Percentiles rank a stretch among this genome's conserved stretches.
Evolutionary conservation across 2,113 vertebrate species (phyloP).

Genomic region (Stomatorhinus ivindoensis): DNA sequence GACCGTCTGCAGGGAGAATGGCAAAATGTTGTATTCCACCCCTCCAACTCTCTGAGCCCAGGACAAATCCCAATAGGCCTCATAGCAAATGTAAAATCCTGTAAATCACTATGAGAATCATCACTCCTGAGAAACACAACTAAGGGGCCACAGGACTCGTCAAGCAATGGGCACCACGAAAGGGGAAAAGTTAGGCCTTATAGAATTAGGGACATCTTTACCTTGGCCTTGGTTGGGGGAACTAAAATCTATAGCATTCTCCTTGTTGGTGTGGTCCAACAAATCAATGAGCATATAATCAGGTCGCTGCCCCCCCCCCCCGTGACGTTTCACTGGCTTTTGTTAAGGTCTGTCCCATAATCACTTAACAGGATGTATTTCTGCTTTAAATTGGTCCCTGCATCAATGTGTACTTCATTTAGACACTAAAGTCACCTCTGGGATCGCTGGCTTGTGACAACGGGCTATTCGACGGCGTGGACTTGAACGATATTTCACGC

Average conservation of each 20-base stretch:
- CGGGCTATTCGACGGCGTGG: neutral
- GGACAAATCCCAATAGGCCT: neutral
- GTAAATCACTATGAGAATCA: neutral
- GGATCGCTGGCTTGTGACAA: neutral
- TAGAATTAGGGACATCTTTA: neutral
- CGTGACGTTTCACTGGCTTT: slow-evolving; percentile 25
- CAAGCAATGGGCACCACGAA: neutral
- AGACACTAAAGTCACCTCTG: neutral
- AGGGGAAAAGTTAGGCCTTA: slow-evolving; percentile 1
- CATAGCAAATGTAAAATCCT: neutral
- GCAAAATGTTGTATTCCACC: neutral
- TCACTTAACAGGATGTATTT: slow-evolving; percentile 33
- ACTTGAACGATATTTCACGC: neutral
- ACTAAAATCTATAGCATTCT: neutral
- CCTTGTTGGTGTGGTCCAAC: slow-evolving; percentile 24
- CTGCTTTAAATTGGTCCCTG: slow-evolving; percentile 23
- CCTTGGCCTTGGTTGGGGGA: neutral
- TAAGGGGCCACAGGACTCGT: neutral
- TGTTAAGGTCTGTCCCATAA: slow-evolving; percentile 30
- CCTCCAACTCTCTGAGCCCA: neutral
- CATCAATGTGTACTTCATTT: slow-evolving; percentile 19
- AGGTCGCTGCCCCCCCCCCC: neutral
- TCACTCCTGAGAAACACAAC: neutral
- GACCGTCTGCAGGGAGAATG: neutral
- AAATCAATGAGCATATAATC: slow-evolving; percentile 26